Conservation (phyloP, 2,888 invertebrate species). For the Aspidiotus rigidus region DNA sequence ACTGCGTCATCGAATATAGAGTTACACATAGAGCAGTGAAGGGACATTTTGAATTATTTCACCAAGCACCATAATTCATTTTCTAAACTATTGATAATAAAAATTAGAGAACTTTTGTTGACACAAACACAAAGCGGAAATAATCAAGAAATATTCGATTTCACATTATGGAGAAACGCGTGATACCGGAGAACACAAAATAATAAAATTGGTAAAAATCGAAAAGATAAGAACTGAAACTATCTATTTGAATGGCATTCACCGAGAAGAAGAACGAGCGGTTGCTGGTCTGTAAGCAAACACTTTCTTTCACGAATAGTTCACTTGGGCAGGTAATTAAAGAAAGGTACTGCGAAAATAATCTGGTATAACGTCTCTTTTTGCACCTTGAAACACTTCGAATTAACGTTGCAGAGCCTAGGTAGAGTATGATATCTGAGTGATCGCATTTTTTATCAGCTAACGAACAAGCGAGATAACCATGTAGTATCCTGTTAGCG, state of each 20-base stretch:
- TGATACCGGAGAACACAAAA: not conserved
- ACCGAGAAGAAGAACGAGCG: not conserved
- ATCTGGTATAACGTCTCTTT: too few species aligned
- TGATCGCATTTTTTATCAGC: too few species aligned
- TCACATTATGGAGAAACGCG: not conserved
- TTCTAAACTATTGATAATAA: too few species aligned
- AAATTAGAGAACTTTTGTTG: not conserved
- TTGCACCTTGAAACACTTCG: too few species aligned
- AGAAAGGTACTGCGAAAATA: too few species aligned
- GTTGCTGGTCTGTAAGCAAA: not conserved
- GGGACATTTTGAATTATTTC: slow-evolving; percentile 5
- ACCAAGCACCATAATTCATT: too few species aligned
- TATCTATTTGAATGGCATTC: too few species aligned
- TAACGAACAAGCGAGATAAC: too few species aligned
- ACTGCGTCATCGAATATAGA: slow-evolving; percentile 23
- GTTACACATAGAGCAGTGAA: slow-evolving; percentile 20
- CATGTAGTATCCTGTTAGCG: too few species aligned
- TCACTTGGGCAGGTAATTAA: not conserved
- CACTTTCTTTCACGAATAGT: not conserved
- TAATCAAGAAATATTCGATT: too few species aligned
- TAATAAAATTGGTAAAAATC: not conserved
- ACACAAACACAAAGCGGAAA: not conserved
- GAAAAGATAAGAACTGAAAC: not conserved
- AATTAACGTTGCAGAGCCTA: too few species aligned
- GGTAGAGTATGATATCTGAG: too few species aligned